Percentiles rank a stretch among this genome's conserved stretches.
These are phyloP conservation scores for Pipa parva DNA, from an alignment of 2,113 vertebrate genomes.

Conservation along the genomic window DNA sequence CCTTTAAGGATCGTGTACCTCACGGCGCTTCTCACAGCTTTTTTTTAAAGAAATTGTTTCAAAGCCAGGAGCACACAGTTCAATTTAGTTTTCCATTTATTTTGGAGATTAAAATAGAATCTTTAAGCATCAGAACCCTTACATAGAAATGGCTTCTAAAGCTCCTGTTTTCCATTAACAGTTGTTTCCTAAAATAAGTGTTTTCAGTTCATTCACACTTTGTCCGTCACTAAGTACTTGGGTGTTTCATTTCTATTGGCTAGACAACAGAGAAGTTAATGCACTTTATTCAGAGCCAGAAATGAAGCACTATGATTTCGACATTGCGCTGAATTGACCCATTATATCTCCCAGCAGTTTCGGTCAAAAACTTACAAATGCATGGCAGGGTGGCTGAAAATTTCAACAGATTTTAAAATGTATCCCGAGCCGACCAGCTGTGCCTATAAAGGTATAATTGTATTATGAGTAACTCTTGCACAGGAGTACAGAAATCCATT, in stretches of 20 bases:
- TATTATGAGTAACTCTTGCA: too few species aligned
- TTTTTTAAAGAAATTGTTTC: too few species aligned
- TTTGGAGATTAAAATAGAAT: neutral
- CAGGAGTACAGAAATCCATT: too few species aligned
- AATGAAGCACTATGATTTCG: neutral
- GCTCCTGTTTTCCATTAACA: neutral
- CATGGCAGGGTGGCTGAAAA: neutral
- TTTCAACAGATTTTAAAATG: neutral
- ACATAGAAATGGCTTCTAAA: neutral
- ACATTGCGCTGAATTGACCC: neutral
- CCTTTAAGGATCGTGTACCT: too few species aligned
- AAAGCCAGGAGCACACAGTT: neutral
- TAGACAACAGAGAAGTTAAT: neutral
- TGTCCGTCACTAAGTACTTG: neutral
- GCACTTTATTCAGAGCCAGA: neutral
- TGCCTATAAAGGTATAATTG: neutral
- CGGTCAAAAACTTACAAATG: neutral
- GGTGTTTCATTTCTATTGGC: constrained; percentile 3
- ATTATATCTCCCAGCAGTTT: neutral
- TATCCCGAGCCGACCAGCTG: neutral
- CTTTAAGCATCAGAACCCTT: neutral
- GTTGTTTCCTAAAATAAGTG: neutral
- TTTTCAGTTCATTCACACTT: neutral
- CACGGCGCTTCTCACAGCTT: too few species aligned
- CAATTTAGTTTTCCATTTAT: neutral